Evolutionary conservation across 2,888 invertebrate genomes (phyloP).

Genomic region (Hyposoter dolosus): DNA sequence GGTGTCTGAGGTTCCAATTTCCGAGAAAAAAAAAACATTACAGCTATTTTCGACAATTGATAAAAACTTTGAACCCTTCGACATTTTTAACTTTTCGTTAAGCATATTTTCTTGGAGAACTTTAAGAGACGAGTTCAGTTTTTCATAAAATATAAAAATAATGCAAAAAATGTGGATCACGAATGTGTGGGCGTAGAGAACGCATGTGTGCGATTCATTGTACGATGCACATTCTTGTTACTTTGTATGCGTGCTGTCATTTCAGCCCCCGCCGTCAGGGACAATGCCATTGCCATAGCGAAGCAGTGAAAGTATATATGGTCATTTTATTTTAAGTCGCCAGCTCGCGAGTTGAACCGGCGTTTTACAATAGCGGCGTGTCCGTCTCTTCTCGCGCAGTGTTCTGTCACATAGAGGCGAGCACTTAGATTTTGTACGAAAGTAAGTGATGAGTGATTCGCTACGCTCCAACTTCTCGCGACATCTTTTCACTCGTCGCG

Average conservation of each 20-base stretch:
- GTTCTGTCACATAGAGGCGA: constrained; percentile 51
- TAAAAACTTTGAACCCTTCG: too few species aligned
- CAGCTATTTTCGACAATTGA: too few species aligned
- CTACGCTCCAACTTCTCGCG: constrained; percentile 32
- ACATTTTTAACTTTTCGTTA: too few species aligned
- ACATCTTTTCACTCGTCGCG: constrained; percentile 45
- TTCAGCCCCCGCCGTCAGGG: constrained; percentile 76
- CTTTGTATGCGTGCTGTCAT: constrained; percentile 79
- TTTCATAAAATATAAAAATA: neutral
- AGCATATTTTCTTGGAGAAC: too few species aligned
- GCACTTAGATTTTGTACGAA: constrained; percentile 45
- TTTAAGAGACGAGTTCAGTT: too few species aligned
- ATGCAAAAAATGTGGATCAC: neutral
- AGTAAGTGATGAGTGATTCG: constrained; percentile 46
- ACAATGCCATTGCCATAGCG: constrained; percentile 84
- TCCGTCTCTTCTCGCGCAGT: constrained; percentile 8
- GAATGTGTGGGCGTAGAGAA: neutral
- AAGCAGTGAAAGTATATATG: constrained; percentile 83
- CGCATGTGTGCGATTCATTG: constrained; percentile 56
- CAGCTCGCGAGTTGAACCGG: constrained; percentile 38
- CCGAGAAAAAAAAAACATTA: too few species aligned
- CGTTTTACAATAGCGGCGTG: constrained; percentile 6
- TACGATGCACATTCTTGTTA: constrained; percentile 63
- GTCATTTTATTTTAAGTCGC: constrained; percentile 79
- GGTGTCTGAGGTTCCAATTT: too few species aligned